A percentile compares a stretch with the other conserved stretches of the same genome.
phyloP scores from a whole-genome alignment of 2,888 invertebrate species.

The Campoplex nolae region DNA sequence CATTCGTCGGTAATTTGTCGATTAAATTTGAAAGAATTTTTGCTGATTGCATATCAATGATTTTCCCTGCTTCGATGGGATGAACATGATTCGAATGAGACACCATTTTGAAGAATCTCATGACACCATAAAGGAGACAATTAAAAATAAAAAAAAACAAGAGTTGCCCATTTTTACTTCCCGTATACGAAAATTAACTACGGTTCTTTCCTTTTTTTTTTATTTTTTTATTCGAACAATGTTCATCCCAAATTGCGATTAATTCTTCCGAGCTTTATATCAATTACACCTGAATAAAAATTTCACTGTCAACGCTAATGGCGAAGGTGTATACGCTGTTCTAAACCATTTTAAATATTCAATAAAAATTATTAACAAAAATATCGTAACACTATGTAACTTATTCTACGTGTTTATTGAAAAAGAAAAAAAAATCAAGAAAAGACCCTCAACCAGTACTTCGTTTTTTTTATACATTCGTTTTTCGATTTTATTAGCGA shows the following conservation, averaged over 20 bases:
- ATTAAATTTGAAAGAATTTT: not conserved
- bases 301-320: constrained; percentile 77
- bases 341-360: constrained; percentile 81
- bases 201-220: not conserved
- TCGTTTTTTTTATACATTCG: constrained; percentile 1
- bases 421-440: not conserved
- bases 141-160: not conserved
- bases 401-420: not conserved
- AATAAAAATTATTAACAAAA: constrained; percentile 80
- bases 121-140: not conserved
- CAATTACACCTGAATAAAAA: constrained; percentile 67
- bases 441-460: not conserved
- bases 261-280: constrained; percentile 66
- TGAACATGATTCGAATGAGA: not conserved
- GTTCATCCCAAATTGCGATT: constrained; percentile 17
- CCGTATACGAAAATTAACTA: not conserved
- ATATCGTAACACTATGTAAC: not conserved
- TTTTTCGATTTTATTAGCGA: constrained; percentile 82
- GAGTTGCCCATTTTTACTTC: not conserved
- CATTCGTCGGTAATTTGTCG: constrained; percentile 35
- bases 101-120: not conserved
- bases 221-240: constrained; percentile 24
- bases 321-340: constrained; percentile 79
- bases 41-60: constrained; percentile 53
- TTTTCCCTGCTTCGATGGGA: constrained; percentile 40